phyloP scores from a whole-genome alignment of 2,888 invertebrate genomes.

The Ophion ellenae region DNA sequence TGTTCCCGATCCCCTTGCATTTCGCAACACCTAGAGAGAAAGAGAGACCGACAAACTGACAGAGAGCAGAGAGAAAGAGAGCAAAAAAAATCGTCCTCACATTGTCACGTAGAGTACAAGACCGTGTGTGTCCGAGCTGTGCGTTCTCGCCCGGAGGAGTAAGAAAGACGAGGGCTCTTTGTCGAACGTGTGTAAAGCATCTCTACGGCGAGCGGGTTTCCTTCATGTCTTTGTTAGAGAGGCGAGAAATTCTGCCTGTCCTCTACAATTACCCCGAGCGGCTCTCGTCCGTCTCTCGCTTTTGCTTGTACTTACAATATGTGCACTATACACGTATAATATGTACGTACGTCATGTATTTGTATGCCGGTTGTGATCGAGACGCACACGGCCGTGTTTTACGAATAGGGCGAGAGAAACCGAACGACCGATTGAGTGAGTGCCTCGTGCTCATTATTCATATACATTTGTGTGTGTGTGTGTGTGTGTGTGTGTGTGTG shows the following conservation, averaged over 20 bases:
- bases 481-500: no score
- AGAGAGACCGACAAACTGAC: background rate
- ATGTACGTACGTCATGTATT: slow-evolving; percentile 27
- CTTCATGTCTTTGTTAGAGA: slow-evolving; percentile 82
- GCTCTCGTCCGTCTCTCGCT: slow-evolving; percentile 54
- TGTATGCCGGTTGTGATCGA: slow-evolving; percentile 37
- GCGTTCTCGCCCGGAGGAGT: slow-evolving; percentile 13
- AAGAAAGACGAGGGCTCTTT: slow-evolving; percentile 54
- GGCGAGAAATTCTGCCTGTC: slow-evolving; percentile 82
- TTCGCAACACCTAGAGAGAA: slow-evolving; percentile 2
- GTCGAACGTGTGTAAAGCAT: slow-evolving; percentile 54
- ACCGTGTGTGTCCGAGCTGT: slow-evolving; percentile 6
- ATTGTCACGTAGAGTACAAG: slow-evolving; percentile 6
- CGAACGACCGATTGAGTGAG: slow-evolving; percentile 59
- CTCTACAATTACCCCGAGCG: slow-evolving; percentile 78
- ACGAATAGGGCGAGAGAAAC: slow-evolving; percentile 39
- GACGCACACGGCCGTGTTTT: slow-evolving; percentile 36
- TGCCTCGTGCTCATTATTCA: slow-evolving; percentile 59
- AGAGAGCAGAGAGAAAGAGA: slow-evolving; percentile 3
- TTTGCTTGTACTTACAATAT: slow-evolving; percentile 49
- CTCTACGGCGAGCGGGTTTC: slow-evolving; percentile 71
- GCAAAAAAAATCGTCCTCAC: background rate
- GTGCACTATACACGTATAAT: background rate
- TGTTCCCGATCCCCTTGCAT: slow-evolving; percentile 22
- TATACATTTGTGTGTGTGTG: background rate